Evolutionary conservation across 2,797 vertebrate genomes (phyloP).

Genomic region (Euthynnus affinis): DNA sequence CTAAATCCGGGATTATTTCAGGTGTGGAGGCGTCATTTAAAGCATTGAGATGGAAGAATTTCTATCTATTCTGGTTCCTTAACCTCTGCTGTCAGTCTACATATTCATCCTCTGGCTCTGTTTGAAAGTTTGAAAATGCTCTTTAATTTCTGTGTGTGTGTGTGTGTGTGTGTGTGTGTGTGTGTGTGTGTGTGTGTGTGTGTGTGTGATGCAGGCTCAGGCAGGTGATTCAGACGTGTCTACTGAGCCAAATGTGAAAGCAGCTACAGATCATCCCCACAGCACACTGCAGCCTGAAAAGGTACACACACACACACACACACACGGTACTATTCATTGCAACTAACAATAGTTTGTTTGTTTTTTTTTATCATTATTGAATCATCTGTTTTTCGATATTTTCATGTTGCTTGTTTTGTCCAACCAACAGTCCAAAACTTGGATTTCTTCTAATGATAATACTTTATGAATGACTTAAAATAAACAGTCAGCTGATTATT

Average conservation of each 20-base stretch:
- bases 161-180: constrained; percentile 19
- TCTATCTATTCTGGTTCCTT: background rate
- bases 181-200: constrained; percentile 20
- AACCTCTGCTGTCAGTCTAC: background rate
- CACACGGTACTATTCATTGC: background rate
- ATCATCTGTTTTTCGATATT: background rate
- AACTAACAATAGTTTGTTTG: background rate
- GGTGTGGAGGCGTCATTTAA: background rate
- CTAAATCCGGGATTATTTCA: constrained; percentile 39
- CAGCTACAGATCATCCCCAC: constrained; percentile 52
- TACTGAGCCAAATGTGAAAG: constrained; percentile 61
- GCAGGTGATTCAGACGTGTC: constrained; percentile 67
- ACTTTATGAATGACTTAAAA: no score
- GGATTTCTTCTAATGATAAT: background rate
- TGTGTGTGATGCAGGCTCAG: constrained; percentile 69
- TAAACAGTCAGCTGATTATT: no score
- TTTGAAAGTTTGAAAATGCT: constrained; percentile 2
- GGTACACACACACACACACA: constrained; percentile 55
- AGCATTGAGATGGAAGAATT: background rate
- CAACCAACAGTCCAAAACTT: background rate
- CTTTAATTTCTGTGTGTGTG: no score
- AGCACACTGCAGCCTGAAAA: constrained; percentile 72
- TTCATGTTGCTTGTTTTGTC: background rate
- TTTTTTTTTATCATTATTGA: background rate
- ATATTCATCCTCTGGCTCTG: background rate